Conservation (phyloP, 92 coral and sea anemone species). For the Phymanthus crucifer region DNA sequence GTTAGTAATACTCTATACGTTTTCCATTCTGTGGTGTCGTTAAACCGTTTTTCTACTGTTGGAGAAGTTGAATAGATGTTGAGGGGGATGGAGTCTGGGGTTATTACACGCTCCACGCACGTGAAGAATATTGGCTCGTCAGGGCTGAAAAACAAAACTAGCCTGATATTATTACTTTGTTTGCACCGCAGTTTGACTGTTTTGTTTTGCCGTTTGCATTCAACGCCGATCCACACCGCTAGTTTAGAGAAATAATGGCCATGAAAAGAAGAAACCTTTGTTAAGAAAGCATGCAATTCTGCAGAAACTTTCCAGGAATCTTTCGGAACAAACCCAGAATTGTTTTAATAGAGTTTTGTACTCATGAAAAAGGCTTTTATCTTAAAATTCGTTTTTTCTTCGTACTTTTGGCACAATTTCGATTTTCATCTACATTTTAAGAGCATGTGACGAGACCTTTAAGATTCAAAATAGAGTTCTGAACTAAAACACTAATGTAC, state of each 20-base stretch:
- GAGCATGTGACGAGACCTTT: too few relatives aligned
- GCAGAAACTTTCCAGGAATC: neutral
- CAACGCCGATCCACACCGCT: neutral
- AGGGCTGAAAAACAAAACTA: neutral
- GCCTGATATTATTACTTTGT: neutral
- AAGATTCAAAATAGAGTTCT: too few relatives aligned
- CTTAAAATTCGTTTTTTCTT: neutral
- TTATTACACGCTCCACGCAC: neutral
- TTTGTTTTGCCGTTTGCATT: slow-evolving; percentile 12
- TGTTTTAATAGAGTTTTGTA: neutral
- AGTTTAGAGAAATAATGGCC: neutral
- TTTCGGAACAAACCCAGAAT: neutral
- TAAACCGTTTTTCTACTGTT: neutral
- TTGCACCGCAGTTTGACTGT: neutral
- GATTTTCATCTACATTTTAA: too few relatives aligned
- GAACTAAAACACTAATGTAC: too few relatives aligned
- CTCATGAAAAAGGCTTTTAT: neutral
- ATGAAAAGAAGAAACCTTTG: neutral
- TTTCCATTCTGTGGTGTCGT: neutral
- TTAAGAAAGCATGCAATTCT: neutral
- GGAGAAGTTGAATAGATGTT: neutral
- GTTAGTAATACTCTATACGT: neutral
- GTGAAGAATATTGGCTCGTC: slow-evolving; percentile 5
- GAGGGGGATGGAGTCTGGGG: neutral
- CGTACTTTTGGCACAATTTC: too few relatives aligned